Conservation (phyloP, 2,888 invertebrate genomes). For the Atrina japonica region DNA sequence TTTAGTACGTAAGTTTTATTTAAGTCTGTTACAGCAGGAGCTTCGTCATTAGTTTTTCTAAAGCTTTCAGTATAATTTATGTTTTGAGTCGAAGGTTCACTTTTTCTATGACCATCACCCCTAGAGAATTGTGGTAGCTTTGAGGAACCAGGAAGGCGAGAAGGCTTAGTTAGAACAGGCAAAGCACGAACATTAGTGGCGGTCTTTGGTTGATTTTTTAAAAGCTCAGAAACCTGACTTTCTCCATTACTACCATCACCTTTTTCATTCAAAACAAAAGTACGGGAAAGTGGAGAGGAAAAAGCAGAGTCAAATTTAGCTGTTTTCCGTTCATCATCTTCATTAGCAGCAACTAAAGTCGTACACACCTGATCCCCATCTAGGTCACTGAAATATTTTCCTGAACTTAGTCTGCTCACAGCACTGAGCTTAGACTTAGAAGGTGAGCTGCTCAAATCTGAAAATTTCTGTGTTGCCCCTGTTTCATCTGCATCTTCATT, state of each 20-base stretch:
- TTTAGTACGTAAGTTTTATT: constrained; percentile 55
- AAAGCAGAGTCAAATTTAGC: too few species aligned
- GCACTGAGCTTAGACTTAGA: constrained; percentile 6
- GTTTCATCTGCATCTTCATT: constrained; percentile 34
- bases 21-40: constrained; percentile 31
- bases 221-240: too few species aligned
- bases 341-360: too few species aligned
- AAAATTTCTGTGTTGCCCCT: constrained; percentile 1
- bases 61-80: constrained; percentile 9
- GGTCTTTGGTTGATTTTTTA: too few species aligned
- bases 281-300: neutral
- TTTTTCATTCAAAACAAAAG: constrained; percentile 19
- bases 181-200: too few species aligned
- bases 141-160: constrained; percentile 24
- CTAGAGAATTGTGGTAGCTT: constrained; percentile 13
- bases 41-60: neutral
- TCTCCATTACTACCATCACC: too few species aligned
- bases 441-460: neutral
- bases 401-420: neutral
- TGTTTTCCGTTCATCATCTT: too few species aligned
- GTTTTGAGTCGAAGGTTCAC: neutral
- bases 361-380: constrained; percentile 22
- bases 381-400: constrained; percentile 10
- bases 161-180: constrained; percentile 11
- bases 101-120: neutral